Conservation (phyloP, 2,888 invertebrate species). For the Resseliella maxima region DNA sequence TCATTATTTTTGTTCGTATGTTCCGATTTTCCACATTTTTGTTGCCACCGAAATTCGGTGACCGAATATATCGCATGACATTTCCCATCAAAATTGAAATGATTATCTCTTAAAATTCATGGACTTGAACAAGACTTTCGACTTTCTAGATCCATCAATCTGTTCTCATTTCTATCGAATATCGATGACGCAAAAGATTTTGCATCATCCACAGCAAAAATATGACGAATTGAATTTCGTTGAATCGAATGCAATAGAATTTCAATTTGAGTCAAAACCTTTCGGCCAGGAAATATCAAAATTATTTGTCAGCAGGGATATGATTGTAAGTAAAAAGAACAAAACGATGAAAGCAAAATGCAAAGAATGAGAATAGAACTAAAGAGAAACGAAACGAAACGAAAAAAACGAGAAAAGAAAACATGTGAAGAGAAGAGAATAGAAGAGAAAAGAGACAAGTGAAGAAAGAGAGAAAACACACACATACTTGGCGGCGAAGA, state of each 20-base stretch:
- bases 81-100: background rate
- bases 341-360: background rate
- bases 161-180: background rate
- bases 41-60: background rate
- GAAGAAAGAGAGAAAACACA: background rate
- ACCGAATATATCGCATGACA: background rate
- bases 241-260: background rate
- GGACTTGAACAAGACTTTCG: background rate
- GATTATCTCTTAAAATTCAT: slow-evolving; percentile 7
- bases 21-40: background rate
- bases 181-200: background rate
- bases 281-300: slow-evolving; percentile 39
- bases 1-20: background rate
- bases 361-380: background rate
- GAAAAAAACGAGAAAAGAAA: background rate
- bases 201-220: background rate
- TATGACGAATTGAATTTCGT: background rate
- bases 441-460: background rate
- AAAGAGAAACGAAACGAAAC: background rate
- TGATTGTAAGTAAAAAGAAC: background rate
- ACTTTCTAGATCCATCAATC: no score
- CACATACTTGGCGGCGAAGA: background rate
- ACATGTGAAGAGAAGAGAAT: background rate
- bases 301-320: slow-evolving; percentile 48
- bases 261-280: slow-evolving; percentile 26